These are phyloP conservation scores for Amphipoea oculea DNA, from an alignment of 2,888 invertebrate genomes.

Conservation along the genomic window DNA sequence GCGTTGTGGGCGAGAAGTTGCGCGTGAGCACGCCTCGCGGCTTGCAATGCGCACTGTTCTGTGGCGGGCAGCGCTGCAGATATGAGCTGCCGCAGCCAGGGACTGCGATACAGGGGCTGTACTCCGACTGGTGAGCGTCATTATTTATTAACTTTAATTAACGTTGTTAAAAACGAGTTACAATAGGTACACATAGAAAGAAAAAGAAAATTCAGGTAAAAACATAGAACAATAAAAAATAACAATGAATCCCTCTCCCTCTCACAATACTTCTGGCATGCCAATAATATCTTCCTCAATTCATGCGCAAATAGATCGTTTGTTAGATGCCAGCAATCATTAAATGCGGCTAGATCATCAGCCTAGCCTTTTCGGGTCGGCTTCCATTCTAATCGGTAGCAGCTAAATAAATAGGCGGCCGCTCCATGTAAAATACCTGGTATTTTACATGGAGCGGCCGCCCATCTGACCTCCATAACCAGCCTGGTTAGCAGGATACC, in stretches of 20 bases:
- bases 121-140: slow-evolving; percentile 94
- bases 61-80: slow-evolving; percentile 95
- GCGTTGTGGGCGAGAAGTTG: slow-evolving; percentile 87
- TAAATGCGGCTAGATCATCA: not conserved
- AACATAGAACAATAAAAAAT: too few species aligned
- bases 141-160: too few species aligned
- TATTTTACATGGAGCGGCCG: not conserved
- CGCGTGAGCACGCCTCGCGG: slow-evolving; percentile 92
- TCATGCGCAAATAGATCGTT: too few species aligned
- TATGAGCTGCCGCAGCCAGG: slow-evolving; percentile 93
- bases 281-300: too few species aligned
- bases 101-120: slow-evolving; percentile 94
- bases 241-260: too few species aligned
- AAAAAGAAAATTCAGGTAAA: too few species aligned
- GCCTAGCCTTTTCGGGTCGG: not conserved
- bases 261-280: too few species aligned
- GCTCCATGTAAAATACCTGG: too few species aligned
- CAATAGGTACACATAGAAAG: too few species aligned
- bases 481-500: too few species aligned
- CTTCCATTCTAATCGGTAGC: not conserved
- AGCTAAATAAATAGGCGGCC: not conserved
- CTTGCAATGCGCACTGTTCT: slow-evolving; percentile 95
- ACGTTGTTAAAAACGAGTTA: too few species aligned
- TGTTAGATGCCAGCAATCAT: too few species aligned
- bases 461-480: not conserved